Conservation (phyloP, 2,113 vertebrate genomes). For the Oncorhynchus gorbuscha region DNA sequence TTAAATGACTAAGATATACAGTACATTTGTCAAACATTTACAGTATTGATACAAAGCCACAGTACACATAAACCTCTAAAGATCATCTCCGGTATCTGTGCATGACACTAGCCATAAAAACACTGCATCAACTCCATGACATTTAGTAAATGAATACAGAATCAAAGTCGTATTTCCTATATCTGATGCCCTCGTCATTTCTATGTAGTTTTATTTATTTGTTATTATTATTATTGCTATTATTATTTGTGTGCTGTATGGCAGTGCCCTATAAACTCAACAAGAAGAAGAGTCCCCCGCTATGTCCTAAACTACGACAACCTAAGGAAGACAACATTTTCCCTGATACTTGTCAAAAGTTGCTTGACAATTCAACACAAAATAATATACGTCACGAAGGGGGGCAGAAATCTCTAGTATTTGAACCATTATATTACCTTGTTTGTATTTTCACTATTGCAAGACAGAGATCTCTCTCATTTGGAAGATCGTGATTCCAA, state of each 20-base stretch:
- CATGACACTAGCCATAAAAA: constrained; percentile 53
- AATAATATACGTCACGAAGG: constrained; percentile 40
- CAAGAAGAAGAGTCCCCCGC: constrained; percentile 47
- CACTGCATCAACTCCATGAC: constrained; percentile 45
- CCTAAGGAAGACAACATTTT: constrained; percentile 72
- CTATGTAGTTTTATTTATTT: neutral
- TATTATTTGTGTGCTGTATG: constrained; percentile 43
- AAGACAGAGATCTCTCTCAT: constrained; percentile 22
- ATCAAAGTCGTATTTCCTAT: constrained; percentile 48
- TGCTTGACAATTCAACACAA: constrained; percentile 59
- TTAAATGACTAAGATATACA: constrained; percentile 73
- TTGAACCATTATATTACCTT: constrained; percentile 21
- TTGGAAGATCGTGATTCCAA: neutral
- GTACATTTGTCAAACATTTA: constrained; percentile 74
- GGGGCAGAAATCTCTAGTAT: constrained; percentile 19
- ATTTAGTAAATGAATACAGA: constrained; percentile 17
- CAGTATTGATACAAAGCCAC: constrained; percentile 67
- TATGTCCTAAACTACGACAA: constrained; percentile 70
- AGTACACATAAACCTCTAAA: constrained; percentile 59
- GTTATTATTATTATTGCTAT: neutral
- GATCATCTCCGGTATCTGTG: constrained; percentile 38
- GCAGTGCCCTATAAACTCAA: constrained; percentile 41
- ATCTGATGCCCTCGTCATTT: constrained; percentile 37
- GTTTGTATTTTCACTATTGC: neutral
- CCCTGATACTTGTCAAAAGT: constrained; percentile 69